Percentiles rank a stretch among this genome's conserved stretches.
phyloP scores from a whole-genome alignment of 2,888 invertebrate species.

The Cataglyphis rosenhaueri region DNA sequence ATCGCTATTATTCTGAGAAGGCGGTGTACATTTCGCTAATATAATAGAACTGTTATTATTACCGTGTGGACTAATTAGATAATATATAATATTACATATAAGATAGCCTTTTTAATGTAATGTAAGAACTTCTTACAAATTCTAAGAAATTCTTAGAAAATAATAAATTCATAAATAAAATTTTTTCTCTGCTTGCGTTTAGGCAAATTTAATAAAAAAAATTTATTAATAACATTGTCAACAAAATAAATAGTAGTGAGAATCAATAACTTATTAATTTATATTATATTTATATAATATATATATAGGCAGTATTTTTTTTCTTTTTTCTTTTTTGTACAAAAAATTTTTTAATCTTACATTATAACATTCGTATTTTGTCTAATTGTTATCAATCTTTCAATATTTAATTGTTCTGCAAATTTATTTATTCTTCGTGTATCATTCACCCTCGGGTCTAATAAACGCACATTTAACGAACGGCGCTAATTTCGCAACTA shows the following conservation, averaged over 20 bases:
- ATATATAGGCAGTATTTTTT: too few relatives aligned
- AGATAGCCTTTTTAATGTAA: neutral
- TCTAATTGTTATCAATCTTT: neutral
- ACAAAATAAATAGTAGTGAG: neutral
- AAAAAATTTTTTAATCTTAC: neutral
- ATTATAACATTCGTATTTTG: neutral
- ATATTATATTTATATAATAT: too few relatives aligned
- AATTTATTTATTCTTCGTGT: conserved; percentile 3
- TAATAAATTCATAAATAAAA: neutral
- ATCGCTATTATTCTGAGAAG: conserved; percentile 10
- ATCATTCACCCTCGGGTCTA: conserved; percentile 49
- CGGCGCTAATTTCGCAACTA: conserved; percentile 39
- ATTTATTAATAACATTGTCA: neutral
- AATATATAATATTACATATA: conserved; percentile 12
- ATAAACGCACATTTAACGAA: conserved; percentile 38
- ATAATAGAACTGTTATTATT: conserved; percentile 30
- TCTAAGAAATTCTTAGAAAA: neutral
- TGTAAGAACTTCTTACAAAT: neutral
- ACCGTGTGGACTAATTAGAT: neutral
- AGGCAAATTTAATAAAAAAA: neutral
- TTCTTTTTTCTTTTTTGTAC: too few relatives aligned
- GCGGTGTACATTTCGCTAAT: neutral
- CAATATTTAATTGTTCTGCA: conserved; percentile 1
- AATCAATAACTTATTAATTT: neutral
- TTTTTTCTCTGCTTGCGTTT: neutral